A percentile compares a stretch with the other conserved stretches of the same genome.
These are phyloP conservation scores for Heterodera schachtii DNA, from an alignment of 1,140 invertebrate genomes.

Conservation along the genomic window DNA sequence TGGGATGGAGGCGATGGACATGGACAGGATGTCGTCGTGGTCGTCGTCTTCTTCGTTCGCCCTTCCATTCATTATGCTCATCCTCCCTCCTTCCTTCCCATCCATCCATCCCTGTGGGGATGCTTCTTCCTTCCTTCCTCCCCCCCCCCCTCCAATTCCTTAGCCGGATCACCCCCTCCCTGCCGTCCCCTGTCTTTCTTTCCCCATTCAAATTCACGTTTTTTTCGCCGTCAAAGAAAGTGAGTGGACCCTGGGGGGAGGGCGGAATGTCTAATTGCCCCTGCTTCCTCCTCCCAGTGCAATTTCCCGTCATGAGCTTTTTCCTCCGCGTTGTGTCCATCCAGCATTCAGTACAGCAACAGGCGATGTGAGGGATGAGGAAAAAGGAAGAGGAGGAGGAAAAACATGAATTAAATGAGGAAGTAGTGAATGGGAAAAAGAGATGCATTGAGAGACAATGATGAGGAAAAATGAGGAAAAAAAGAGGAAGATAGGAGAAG, in stretches of 20 bases:
- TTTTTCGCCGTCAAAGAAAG: constrained; percentile 2
- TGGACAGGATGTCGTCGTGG: background rate
- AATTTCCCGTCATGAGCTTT: background rate
- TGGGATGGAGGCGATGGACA: background rate
- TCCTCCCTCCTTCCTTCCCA: background rate
- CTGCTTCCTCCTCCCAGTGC: background rate
- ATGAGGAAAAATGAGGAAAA: background rate
- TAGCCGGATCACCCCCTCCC: too few species aligned
- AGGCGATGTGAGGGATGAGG: background rate
- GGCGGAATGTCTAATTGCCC: background rate
- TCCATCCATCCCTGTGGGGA: background rate
- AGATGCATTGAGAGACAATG: background rate
- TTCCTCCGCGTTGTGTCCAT: background rate
- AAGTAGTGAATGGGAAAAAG: background rate
- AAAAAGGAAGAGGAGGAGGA: background rate
- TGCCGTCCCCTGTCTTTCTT: too few species aligned
- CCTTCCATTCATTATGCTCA: background rate
- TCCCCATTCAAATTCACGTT: background rate
- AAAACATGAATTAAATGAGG: background rate
- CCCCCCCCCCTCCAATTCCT: too few species aligned
- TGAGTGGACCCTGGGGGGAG: background rate
- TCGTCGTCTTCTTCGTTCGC: background rate
- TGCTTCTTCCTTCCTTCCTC: background rate
- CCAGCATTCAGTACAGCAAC: background rate
- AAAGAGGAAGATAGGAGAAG: background rate